Evolutionary conservation across 2,113 vertebrate genomes (phyloP).

Genomic region (Apodemus sylvaticus): DNA sequence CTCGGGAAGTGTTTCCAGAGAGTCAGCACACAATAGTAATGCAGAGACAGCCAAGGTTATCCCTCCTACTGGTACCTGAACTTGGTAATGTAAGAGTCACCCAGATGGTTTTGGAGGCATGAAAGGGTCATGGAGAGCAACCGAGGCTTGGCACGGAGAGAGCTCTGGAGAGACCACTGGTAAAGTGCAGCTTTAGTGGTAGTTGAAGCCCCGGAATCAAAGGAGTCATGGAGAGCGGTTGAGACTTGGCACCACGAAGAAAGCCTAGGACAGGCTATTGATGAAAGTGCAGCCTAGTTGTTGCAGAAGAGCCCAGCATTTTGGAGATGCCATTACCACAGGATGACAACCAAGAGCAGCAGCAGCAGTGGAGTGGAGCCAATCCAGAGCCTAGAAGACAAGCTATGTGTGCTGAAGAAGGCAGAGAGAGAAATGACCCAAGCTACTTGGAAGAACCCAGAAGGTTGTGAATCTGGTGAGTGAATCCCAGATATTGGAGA

Average conservation of each 20-base stretch:
- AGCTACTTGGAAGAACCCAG: neutral
- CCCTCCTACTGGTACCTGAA: neutral
- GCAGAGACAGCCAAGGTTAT: neutral
- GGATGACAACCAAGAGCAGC: neutral
- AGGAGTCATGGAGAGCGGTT: neutral
- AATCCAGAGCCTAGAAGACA: neutral
- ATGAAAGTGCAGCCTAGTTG: neutral
- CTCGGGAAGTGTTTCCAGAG: neutral
- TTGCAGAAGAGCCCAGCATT: neutral
- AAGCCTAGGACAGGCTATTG: neutral
- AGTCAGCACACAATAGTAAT: neutral
- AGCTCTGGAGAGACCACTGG: neutral
- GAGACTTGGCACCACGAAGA: neutral
- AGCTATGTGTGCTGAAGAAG: neutral
- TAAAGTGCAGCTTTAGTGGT: too few species aligned
- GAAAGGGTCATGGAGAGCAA: neutral
- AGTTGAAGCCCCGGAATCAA: neutral
- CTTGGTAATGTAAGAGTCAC: neutral
- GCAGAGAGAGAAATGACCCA: neutral
- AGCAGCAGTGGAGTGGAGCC: neutral
- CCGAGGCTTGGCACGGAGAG: neutral
- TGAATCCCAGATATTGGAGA: neutral
- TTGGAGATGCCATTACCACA: neutral
- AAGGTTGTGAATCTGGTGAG: neutral
- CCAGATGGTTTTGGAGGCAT: neutral